phyloP scores from a whole-genome alignment of 2,888 invertebrate genomes.

The Phengaris arion region DNA sequence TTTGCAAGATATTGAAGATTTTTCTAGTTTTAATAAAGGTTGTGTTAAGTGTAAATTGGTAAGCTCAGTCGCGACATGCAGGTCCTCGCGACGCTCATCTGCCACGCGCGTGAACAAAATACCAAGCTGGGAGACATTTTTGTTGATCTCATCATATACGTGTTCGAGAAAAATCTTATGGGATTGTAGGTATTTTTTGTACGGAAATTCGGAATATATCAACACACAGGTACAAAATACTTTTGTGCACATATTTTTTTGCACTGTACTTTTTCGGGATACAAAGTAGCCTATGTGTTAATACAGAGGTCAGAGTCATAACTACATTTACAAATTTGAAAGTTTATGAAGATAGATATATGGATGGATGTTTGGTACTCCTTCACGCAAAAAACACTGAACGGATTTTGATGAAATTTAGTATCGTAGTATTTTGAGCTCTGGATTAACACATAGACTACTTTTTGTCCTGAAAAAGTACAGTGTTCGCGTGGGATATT shows the following conservation, averaged over 20 bases:
- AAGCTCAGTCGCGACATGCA: constrained; percentile 9
- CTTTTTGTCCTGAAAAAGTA: too few species aligned
- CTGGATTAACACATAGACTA: too few species aligned
- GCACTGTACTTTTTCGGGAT: too few species aligned
- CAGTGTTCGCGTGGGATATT: too few species aligned
- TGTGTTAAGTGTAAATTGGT: constrained; percentile 27
- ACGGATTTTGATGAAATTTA: too few species aligned
- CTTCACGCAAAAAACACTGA: too few species aligned
- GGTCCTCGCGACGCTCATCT: constrained; percentile 16
- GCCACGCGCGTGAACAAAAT: constrained; percentile 25
- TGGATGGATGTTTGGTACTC: too few species aligned
- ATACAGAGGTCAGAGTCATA: too few species aligned
- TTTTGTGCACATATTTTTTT: neutral
- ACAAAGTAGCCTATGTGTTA: too few species aligned
- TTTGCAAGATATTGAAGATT: constrained; percentile 1
- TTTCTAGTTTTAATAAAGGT: constrained; percentile 28
- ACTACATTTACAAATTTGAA: too few species aligned
- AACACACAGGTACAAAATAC: neutral
- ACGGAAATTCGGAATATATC: neutral
- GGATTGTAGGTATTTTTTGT: neutral
- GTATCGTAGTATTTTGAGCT: too few species aligned
- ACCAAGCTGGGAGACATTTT: neutral
- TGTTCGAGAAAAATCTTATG: neutral
- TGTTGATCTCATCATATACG: constrained; percentile 9
- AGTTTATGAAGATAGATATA: too few species aligned